Percentiles rank a stretch among this genome's conserved stretches.
phyloP scores from a whole-genome alignment of 64 coral and sea anemone genomes.

The Hydrozoanthus tunicans region DNA sequence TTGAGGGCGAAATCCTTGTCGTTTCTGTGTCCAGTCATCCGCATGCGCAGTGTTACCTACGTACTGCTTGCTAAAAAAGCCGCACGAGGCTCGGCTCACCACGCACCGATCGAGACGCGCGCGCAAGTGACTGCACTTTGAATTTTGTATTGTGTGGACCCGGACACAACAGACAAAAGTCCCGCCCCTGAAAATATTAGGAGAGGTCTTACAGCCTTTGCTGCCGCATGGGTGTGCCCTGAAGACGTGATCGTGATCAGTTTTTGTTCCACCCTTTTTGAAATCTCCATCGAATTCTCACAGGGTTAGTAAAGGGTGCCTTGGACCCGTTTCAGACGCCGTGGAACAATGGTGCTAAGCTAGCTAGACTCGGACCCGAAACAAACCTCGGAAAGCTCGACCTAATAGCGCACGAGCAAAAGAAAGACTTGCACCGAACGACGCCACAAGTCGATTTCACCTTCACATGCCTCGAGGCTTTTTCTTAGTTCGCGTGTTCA shows the following conservation, averaged over 20 bases:
- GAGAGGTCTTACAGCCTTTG: background rate
- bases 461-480: too few species aligned
- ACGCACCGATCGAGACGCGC: background rate
- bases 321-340: too few species aligned
- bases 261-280: background rate
- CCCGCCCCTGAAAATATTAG: conserved; percentile 4
- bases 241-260: background rate
- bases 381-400: too few species aligned
- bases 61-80: background rate
- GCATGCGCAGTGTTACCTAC: background rate
- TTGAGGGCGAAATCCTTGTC: background rate
- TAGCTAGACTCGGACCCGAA: too few species aligned
- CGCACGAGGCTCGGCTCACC: background rate
- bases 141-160: conserved; percentile 1
- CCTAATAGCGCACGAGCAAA: too few species aligned
- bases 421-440: too few species aligned
- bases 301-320: too few species aligned
- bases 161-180: conserved; percentile 2
- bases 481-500: too few species aligned
- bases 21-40: background rate
- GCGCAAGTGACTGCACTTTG: background rate
- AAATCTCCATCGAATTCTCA: too few species aligned
- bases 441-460: too few species aligned
- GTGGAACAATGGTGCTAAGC: too few species aligned
- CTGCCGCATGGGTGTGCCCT: background rate